These are phyloP conservation scores for Macroglossus sobrinus DNA, from an alignment of 2,113 vertebrate species.

Conservation along the genomic window DNA sequence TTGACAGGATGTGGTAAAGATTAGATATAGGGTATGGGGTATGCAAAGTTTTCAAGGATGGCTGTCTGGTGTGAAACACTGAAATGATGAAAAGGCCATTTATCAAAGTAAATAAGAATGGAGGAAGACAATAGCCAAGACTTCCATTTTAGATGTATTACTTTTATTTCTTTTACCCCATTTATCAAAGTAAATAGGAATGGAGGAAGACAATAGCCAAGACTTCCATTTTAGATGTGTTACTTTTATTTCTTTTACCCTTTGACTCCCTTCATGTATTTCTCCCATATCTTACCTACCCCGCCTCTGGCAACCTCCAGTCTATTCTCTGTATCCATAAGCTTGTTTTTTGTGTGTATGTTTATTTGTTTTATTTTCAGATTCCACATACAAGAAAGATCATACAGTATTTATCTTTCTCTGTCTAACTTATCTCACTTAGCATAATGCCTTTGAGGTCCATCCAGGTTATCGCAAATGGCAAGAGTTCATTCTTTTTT, in stretches of 20 bases:
- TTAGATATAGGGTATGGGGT: background rate
- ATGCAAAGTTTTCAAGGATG: background rate
- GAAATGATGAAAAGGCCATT: background rate
- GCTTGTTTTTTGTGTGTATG: background rate
- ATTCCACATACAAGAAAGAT: background rate
- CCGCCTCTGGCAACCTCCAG: background rate
- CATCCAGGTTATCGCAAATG: background rate
- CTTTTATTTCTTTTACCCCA: background rate
- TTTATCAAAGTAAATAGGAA: too few species aligned
- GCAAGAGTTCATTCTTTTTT: background rate
- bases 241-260: background rate
- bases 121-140: background rate
- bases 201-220: background rate
- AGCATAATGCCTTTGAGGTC: background rate
- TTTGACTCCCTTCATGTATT: background rate
- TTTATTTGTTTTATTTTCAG: background rate
- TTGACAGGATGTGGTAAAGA: background rate
- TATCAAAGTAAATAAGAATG: background rate
- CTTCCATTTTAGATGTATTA: background rate
- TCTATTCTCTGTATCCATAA: background rate
- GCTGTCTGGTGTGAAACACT: background rate
- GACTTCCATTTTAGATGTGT: background rate
- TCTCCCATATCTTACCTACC: background rate
- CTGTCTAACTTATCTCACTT: background rate
- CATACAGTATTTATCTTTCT: background rate